These are phyloP conservation scores for Anolis carolinensis DNA, from an alignment of 2,113 vertebrate genomes.

Conservation along the genomic window DNA sequence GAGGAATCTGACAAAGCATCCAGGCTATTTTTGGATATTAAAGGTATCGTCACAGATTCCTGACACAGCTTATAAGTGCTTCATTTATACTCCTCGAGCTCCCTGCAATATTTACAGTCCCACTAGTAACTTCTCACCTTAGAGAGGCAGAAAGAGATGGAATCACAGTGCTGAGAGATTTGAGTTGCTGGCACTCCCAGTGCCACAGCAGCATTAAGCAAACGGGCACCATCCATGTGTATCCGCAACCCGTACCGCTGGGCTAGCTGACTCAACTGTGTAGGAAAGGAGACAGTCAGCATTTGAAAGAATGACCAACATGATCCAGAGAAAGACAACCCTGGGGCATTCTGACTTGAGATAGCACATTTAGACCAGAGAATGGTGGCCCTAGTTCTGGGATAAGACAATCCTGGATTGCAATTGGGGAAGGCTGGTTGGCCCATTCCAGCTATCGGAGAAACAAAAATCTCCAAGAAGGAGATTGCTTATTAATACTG, in stretches of 20 bases:
- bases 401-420: background rate
- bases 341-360: background rate
- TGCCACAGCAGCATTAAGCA: slow-evolving; percentile 83
- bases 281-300: background rate
- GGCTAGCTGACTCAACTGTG: slow-evolving; percentile 78
- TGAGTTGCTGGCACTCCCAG: slow-evolving; percentile 69
- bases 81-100: background rate
- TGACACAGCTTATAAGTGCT: background rate
- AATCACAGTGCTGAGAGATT: slow-evolving; percentile 84
- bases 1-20: background rate
- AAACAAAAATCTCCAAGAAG: background rate
- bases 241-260: slow-evolving; percentile 73
- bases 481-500: background rate
- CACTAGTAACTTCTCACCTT: slow-evolving; percentile 74
- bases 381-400: background rate
- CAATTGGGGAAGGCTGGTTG: background rate
- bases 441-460: background rate
- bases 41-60: background rate
- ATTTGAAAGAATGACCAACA: background rate
- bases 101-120: background rate
- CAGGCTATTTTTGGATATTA: too few species aligned
- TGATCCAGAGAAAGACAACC: too few species aligned
- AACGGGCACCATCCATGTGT: slow-evolving; percentile 85
- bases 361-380: background rate
- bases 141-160: slow-evolving; percentile 86